phyloP scores from a whole-genome alignment of 30 jellyfish, hydroid and myxozoan species.

The Aurelia sp. region DNA sequence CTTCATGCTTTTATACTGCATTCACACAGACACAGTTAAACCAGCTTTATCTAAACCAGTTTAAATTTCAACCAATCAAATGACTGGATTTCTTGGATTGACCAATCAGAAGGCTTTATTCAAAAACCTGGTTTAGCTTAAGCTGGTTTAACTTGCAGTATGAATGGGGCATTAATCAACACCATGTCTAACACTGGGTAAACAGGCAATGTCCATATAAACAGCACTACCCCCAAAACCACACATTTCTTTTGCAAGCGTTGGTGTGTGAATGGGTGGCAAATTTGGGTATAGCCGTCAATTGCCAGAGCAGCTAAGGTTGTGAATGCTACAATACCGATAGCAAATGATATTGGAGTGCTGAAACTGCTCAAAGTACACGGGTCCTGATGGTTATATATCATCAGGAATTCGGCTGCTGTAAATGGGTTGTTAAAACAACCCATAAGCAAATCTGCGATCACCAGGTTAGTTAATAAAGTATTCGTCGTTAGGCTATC shows the following conservation, averaged over 20 bases:
- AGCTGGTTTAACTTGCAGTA: too few relatives aligned
- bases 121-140: too few relatives aligned
- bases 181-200: slow-evolving; percentile 25
- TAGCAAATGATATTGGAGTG: slow-evolving; percentile 28
- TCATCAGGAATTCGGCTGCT: slow-evolving; percentile 30
- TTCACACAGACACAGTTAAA: too few relatives aligned
- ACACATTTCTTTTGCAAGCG: slow-evolving; percentile 8
- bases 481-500: slow-evolving; percentile 25
- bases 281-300: slow-evolving; percentile 32
- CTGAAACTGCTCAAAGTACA: slow-evolving; percentile 16
- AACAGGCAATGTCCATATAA: slow-evolving; percentile 36
- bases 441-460: slow-evolving; percentile 43
- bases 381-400: slow-evolving; percentile 1
- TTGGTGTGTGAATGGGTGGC: slow-evolving; percentile 44
- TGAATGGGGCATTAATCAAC: too few relatives aligned
- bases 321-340: slow-evolving; percentile 42
- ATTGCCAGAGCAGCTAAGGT: slow-evolving; percentile 48
- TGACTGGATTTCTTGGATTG: too few relatives aligned
- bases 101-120: too few relatives aligned
- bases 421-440: slow-evolving; percentile 40
- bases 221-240: not conserved
- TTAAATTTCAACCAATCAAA: too few relatives aligned
- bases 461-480: slow-evolving; percentile 29
- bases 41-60: too few relatives aligned
- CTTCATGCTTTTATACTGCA: slow-evolving; percentile 6